These are phyloP conservation scores for Watersipora subatra DNA, from an alignment of 1,140 invertebrate genomes.

Conservation along the genomic window DNA sequence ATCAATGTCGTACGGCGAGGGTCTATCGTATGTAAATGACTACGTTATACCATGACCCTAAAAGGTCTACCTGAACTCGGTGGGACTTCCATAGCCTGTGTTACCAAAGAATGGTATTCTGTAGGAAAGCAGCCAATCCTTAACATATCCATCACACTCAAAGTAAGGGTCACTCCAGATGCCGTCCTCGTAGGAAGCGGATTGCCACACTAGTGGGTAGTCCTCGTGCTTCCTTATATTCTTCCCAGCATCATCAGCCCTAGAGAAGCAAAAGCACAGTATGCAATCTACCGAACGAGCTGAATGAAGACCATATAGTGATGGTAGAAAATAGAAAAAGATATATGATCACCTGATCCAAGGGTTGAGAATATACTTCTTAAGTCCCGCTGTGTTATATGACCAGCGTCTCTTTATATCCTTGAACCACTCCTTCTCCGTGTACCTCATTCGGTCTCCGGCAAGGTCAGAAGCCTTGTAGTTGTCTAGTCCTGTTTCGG, in stretches of 20 bases:
- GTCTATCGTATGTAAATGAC: no score
- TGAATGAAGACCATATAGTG: no score
- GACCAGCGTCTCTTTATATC: constrained; percentile 77
- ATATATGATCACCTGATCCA: constrained; percentile 51
- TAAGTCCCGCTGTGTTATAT: constrained; percentile 77
- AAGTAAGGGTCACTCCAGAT: constrained; percentile 85
- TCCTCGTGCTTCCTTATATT: constrained; percentile 71
- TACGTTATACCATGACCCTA: no score
- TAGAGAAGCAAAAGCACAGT: neutral
- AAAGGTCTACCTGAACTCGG: constrained; percentile 35
- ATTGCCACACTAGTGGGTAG: constrained; percentile 68
- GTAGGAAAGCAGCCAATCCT: constrained; percentile 90
- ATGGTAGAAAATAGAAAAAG: no score
- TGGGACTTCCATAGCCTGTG: constrained; percentile 61
- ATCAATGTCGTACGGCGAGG: no score
- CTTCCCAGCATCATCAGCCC: constrained; percentile 47
- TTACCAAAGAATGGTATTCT: constrained; percentile 91
- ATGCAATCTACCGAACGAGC: neutral
- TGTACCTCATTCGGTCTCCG: constrained; percentile 53
- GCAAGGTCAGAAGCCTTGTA: constrained; percentile 33
- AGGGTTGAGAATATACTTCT: constrained; percentile 83
- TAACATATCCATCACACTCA: constrained; percentile 69
- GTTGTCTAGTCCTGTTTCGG: constrained; percentile 51
- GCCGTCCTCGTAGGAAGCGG: constrained; percentile 50
- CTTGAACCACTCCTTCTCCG: constrained; percentile 71